A percentile compares a stretch with the other conserved stretches of the same genome.
These are phyloP conservation scores for Corythoichthys intestinalis DNA, from an alignment of 2,113 vertebrate species.

Conservation along the genomic window DNA sequence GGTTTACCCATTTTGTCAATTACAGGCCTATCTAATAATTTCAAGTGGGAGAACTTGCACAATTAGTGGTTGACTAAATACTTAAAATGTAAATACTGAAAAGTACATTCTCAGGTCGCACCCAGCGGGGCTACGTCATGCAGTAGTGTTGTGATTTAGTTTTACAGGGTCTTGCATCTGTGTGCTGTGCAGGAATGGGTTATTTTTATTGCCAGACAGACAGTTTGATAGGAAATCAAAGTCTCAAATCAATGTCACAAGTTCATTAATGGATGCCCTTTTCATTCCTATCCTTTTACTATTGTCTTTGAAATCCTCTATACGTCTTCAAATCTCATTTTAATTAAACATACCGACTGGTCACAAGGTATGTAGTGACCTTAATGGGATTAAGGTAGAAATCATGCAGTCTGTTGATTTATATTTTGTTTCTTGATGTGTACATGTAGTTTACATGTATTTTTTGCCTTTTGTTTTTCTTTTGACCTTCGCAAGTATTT, in stretches of 20 bases:
- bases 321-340: slow-evolving; percentile 46
- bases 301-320: slow-evolving; percentile 44
- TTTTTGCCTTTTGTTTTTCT: slow-evolving; percentile 17
- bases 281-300: slow-evolving; percentile 53
- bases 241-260: slow-evolving; percentile 68
- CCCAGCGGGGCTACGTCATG: not conserved
- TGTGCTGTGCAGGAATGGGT: slow-evolving; percentile 28
- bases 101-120: slow-evolving; percentile 9
- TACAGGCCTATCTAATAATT: too few species aligned
- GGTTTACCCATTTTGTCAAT: too few species aligned
- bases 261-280: slow-evolving; percentile 70
- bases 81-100: too few species aligned
- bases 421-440: not conserved
- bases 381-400: slow-evolving; percentile 5
- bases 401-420: slow-evolving; percentile 5
- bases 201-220: slow-evolving; percentile 50
- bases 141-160: slow-evolving; percentile 3
- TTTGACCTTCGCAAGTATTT: slow-evolving; percentile 68
- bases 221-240: slow-evolving; percentile 72
- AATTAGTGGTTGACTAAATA: too few species aligned
- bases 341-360: slow-evolving; percentile 59
- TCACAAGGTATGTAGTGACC: slow-evolving; percentile 10
- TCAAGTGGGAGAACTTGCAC: too few species aligned
- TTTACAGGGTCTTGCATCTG: slow-evolving; percentile 31
- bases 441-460: not conserved